Percentiles rank a stretch among this genome's conserved stretches.
Conservation (phyloP, 2,888 invertebrate species). For the Cataglyphis livida region DNA sequence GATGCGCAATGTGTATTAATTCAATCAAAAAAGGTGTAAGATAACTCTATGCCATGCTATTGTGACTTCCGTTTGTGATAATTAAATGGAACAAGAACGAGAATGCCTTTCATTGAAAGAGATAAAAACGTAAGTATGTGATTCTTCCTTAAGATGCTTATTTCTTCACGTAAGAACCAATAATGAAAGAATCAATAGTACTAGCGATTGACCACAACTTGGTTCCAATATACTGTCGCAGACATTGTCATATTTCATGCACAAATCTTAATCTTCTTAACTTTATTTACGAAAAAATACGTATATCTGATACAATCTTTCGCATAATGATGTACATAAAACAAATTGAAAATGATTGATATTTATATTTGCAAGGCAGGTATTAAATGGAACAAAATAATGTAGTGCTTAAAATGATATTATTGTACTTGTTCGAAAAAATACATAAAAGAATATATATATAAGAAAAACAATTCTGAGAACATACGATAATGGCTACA, state of each 20-base stretch:
- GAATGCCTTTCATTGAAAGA: background rate
- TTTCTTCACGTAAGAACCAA: background rate
- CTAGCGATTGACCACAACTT: background rate
- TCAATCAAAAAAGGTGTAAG: conserved; percentile 55
- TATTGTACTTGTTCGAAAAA: background rate
- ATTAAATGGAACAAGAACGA: conserved; percentile 12
- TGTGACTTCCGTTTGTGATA: background rate
- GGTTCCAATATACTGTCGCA: background rate
- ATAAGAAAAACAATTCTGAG: background rate
- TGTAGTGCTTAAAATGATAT: background rate
- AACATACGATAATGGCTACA: background rate
- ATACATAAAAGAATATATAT: background rate
- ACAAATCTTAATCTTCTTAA: background rate
- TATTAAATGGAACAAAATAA: background rate
- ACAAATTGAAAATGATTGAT: background rate
- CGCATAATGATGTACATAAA: background rate
- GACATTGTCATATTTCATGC: background rate
- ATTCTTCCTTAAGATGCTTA: background rate
- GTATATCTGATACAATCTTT: background rate
- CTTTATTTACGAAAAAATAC: background rate
- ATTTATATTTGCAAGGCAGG: background rate
- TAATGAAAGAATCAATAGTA: background rate
- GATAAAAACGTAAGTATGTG: background rate
- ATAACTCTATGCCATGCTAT: background rate
- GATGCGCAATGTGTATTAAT: conserved; percentile 7